Percentiles rank a stretch among this genome's conserved stretches.
phyloP scores from a whole-genome alignment of 2,888 invertebrate species.

The Tetropium fuscum region DNA sequence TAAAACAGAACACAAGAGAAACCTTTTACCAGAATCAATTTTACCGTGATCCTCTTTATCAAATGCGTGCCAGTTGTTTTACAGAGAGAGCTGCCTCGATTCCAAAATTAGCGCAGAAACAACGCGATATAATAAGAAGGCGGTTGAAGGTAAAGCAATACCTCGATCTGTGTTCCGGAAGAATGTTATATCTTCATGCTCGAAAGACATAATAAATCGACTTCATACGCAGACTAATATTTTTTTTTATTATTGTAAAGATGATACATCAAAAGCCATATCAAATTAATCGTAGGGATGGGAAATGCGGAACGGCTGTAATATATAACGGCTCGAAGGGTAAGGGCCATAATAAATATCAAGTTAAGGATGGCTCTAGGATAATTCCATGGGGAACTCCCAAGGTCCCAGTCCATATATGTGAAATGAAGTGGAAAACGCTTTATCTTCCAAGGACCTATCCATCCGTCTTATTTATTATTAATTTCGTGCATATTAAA shows the following conservation, averaged over 20 bases:
- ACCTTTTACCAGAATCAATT: slow-evolving; percentile 20
- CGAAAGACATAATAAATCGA: no score
- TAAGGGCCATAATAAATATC: slow-evolving; percentile 8
- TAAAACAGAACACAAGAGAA: slow-evolving; percentile 1
- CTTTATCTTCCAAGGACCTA: background rate
- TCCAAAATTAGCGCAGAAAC: background rate
- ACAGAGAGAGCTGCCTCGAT: background rate
- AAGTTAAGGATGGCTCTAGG: slow-evolving; percentile 1
- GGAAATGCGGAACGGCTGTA: slow-evolving; percentile 11
- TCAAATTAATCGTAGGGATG: slow-evolving; percentile 3
- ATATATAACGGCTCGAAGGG: slow-evolving; percentile 12
- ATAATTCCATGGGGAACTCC: slow-evolving; percentile 13
- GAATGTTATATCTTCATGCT: no score
- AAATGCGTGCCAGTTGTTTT: background rate
- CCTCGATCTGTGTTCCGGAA: no score
- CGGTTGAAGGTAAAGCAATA: no score
- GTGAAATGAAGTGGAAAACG: slow-evolving; percentile 1
- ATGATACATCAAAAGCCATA: background rate
- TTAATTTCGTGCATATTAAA: background rate
- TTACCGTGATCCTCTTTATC: background rate
- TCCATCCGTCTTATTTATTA: slow-evolving; percentile 4
- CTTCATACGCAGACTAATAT: background rate
- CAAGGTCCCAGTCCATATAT: slow-evolving; percentile 5
- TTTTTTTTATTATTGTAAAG: background rate
- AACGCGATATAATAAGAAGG: no score